Conservation (phyloP, 2,113 vertebrate species). For the Noctilio leporinus region DNA sequence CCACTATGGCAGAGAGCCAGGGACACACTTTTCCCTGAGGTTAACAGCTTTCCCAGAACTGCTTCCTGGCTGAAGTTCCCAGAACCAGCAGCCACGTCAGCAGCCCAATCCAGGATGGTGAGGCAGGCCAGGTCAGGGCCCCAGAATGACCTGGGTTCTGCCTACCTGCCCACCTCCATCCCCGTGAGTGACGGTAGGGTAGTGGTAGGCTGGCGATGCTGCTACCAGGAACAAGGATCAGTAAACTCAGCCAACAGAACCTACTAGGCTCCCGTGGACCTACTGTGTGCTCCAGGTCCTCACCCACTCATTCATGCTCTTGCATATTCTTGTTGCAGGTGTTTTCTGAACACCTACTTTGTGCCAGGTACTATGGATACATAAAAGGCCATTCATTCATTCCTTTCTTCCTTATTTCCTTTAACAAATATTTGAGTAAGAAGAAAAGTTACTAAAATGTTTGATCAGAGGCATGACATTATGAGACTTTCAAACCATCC, state of each 20-base stretch:
- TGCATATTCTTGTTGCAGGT: too few relatives aligned
- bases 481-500: too few relatives aligned
- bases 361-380: too few relatives aligned
- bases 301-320: fast-evolving
- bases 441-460: not conserved
- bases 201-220: not conserved
- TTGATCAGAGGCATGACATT: not conserved
- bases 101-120: not conserved
- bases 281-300: not conserved
- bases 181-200: fast-evolving
- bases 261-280: not conserved
- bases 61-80: not conserved
- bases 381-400: not conserved
- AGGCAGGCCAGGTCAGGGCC: too few relatives aligned
- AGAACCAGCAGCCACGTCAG: not conserved
- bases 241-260: not conserved
- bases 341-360: not conserved
- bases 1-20: not conserved
- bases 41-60: not conserved
- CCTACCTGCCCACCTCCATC: too few relatives aligned
- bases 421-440: not conserved
- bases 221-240: not conserved
- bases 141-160: too few relatives aligned
- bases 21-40: not conserved
- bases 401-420: not conserved